These are phyloP conservation scores for Coenonympha glycerion DNA, from an alignment of 2,888 invertebrate genomes.

Conservation along the genomic window DNA sequence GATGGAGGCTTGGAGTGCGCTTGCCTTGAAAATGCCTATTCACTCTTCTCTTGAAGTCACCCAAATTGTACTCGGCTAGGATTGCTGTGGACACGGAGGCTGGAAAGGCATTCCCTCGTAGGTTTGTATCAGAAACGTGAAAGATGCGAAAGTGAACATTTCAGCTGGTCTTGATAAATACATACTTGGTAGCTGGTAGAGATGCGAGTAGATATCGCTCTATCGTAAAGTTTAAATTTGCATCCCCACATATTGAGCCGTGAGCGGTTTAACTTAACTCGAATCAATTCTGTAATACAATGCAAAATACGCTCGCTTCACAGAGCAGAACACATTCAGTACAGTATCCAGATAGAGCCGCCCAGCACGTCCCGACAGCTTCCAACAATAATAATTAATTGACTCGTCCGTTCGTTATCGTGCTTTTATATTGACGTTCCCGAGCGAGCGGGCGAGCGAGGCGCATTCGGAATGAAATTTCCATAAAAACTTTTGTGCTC, in stretches of 20 bases:
- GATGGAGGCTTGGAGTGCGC: too few relatives aligned
- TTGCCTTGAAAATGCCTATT: too few relatives aligned
- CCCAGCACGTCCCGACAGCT: conserved; percentile 66
- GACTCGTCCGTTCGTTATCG: conserved; percentile 76
- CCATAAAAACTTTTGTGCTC: conserved; percentile 77
- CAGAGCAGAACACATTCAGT: conserved; percentile 40
- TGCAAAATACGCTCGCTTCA: conserved; percentile 31
- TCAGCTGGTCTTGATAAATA: background rate
- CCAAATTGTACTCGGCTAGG: too few relatives aligned
- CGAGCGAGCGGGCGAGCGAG: conserved; percentile 69
- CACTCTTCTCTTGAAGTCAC: too few relatives aligned
- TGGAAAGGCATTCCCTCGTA: background rate
- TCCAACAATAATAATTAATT: conserved; percentile 76
- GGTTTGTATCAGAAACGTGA: too few relatives aligned
- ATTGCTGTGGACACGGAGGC: too few relatives aligned
- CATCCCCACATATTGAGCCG: conserved; percentile 15
- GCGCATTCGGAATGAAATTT: conserved; percentile 76
- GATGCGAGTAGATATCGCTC: too few relatives aligned
- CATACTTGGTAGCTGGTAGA: too few relatives aligned
- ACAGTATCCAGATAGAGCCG: conserved; percentile 55
- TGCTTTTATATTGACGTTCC: conserved; percentile 75
- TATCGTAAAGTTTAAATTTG: conserved; percentile 11
- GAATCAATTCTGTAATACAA: conserved; percentile 32
- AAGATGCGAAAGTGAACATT: background rate
- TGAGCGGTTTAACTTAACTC: conserved; percentile 21